Evolutionary conservation across 2,797 vertebrate species (phyloP).

Genomic region (Ficedula albicollis): DNA sequence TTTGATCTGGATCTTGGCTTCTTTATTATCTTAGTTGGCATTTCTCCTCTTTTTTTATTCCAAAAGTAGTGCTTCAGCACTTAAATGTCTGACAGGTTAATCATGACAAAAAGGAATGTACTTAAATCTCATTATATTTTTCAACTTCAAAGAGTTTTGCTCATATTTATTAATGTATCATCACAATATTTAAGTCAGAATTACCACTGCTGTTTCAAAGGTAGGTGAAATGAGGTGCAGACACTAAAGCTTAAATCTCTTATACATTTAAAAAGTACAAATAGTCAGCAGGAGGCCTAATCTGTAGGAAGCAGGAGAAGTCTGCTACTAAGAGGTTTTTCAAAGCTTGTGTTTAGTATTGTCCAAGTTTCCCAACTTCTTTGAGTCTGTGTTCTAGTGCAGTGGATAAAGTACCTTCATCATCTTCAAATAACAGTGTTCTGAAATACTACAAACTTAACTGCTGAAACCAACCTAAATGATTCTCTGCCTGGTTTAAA

Average conservation of each 20-base stretch:
- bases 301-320: not conserved
- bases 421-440: not conserved
- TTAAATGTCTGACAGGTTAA: slow-evolving; percentile 54
- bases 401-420: not conserved
- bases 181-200: slow-evolving; percentile 53
- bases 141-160: slow-evolving; percentile 55
- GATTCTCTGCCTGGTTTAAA: not conserved
- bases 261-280: not conserved
- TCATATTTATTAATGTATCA: slow-evolving; percentile 63
- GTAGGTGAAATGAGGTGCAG: not conserved
- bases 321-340: not conserved
- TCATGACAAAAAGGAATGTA: slow-evolving; percentile 40
- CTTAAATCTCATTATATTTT: slow-evolving; percentile 56
- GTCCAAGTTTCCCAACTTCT: not conserved
- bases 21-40: slow-evolving; percentile 7
- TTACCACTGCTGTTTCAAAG: slow-evolving; percentile 36
- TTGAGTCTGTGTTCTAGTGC: not conserved
- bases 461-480: not conserved
- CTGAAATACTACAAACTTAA: not conserved
- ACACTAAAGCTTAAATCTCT: not conserved
- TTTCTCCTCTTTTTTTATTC: not conserved
- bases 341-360: not conserved
- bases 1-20: not conserved
- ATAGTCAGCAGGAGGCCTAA: slow-evolving; percentile 17
- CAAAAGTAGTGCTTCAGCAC: not conserved